phyloP scores from a whole-genome alignment of 2,888 invertebrate species.

The Cephus pygmeus region DNA sequence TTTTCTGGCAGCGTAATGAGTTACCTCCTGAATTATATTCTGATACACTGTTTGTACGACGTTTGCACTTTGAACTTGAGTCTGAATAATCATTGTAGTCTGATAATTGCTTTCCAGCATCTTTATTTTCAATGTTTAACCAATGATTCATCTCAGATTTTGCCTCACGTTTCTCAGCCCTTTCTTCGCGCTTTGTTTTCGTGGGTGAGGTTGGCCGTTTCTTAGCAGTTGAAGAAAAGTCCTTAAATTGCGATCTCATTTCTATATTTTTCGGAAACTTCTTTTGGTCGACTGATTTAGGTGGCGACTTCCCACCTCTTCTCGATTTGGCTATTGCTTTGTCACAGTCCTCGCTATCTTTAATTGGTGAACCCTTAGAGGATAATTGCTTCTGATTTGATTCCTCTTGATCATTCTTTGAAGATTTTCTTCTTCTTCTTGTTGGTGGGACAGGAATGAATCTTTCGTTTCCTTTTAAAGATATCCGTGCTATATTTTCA shows the following conservation, averaged over 20 bases:
- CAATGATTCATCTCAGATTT: slow-evolving; percentile 19
- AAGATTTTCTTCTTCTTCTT: slow-evolving; percentile 63
- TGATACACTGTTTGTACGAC: not conserved
- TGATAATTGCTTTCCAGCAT: not conserved
- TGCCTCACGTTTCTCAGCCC: slow-evolving; percentile 66
- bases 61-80: not conserved
- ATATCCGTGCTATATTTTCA: slow-evolving; percentile 65
- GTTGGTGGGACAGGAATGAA: slow-evolving; percentile 51
- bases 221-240: slow-evolving; percentile 32
- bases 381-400: slow-evolving; percentile 66
- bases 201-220: slow-evolving; percentile 47
- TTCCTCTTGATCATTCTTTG: slow-evolving; percentile 67
- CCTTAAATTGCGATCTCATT: not conserved
- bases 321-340: slow-evolving; percentile 44
- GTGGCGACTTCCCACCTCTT: slow-evolving; percentile 58
- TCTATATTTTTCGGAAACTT: slow-evolving; percentile 26
- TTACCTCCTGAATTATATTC: not conserved
- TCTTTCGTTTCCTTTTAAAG: slow-evolving; percentile 55
- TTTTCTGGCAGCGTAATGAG: not conserved
- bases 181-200: slow-evolving; percentile 59
- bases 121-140: not conserved
- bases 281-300: slow-evolving; percentile 41
- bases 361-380: slow-evolving; percentile 40
- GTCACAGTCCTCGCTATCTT: slow-evolving; percentile 40
- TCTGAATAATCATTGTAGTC: not conserved